A percentile compares a stretch with the other conserved stretches of the same genome.
Evolutionary conservation across 1,140 invertebrate species (phyloP).

Genomic region (Glossosoma conforme): DNA sequence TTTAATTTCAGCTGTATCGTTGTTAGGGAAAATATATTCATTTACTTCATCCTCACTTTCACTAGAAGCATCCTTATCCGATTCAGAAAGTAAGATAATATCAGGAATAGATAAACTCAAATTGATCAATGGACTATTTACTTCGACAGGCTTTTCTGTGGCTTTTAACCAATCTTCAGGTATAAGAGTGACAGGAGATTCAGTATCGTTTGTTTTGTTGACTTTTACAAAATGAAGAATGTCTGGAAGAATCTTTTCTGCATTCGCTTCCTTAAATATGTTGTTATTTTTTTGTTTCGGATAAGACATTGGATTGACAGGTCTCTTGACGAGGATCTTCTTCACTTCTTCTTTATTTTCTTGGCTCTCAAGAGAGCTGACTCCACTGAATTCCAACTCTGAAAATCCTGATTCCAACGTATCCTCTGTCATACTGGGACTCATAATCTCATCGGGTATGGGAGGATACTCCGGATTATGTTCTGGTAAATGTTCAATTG

Average conservation of each 20-base stretch:
- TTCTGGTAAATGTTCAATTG: constrained; percentile 31
- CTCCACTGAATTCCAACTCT: constrained; percentile 24
- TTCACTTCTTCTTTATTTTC: constrained; percentile 24
- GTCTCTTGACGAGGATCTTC: constrained; percentile 20
- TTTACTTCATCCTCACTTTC: constrained; percentile 28
- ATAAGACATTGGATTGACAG: constrained; percentile 8
- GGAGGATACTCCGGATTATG: constrained; percentile 41
- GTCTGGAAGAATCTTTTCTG: constrained; percentile 27
- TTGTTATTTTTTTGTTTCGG: constrained; percentile 13
- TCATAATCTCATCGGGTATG: constrained; percentile 35
- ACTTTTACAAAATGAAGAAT: constrained; percentile 15
- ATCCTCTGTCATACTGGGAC: constrained; percentile 26
- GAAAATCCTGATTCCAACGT: constrained; percentile 25
- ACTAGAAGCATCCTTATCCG: constrained; percentile 11
- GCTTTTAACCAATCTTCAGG: constrained; percentile 29
- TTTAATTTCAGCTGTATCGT: no score
- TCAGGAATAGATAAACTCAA: constrained; percentile 20
- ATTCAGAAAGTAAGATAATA: constrained; percentile 16
- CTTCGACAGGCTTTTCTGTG: constrained; percentile 11
- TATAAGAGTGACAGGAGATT: background rate
- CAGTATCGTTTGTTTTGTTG: constrained; percentile 19
- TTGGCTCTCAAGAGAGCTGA: constrained; percentile 10
- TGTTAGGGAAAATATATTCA: constrained; percentile 28
- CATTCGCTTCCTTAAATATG: constrained; percentile 5
- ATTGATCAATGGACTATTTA: constrained; percentile 21